Evolutionary conservation across 2,113 vertebrate species (phyloP).

Genomic region (Gnathonemus longibarbis): DNA sequence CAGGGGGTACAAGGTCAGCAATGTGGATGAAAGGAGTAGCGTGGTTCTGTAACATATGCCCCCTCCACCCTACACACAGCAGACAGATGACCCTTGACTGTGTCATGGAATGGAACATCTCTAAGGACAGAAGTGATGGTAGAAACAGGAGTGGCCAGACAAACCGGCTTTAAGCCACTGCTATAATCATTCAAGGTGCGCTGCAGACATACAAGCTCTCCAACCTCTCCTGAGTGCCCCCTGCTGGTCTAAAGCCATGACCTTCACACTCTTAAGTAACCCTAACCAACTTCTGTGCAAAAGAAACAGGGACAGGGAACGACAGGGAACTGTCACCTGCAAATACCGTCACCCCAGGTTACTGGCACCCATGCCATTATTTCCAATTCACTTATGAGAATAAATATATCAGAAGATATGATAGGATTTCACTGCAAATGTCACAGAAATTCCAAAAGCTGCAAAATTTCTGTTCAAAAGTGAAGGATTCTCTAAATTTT

Average conservation of each 20-base stretch:
- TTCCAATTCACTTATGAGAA: background rate
- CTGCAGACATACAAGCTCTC: background rate
- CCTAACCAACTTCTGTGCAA: background rate
- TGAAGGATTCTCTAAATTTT: background rate
- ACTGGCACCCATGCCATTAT: background rate
- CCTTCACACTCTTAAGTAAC: slow-evolving; percentile 38
- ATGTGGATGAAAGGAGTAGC: background rate
- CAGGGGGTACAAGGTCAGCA: background rate
- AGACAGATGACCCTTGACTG: background rate
- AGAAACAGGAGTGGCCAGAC: background rate
- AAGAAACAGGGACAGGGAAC: background rate
- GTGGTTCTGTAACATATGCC: background rate
- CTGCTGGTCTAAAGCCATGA: slow-evolving; percentile 7
- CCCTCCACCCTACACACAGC: background rate
- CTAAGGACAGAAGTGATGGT: background rate
- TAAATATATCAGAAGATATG: background rate
- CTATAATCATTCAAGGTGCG: background rate
- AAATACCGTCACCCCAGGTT: background rate
- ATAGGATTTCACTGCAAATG: background rate
- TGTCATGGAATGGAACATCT: background rate
- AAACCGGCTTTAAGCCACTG: background rate
- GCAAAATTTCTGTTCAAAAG: background rate
- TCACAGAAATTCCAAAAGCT: background rate
- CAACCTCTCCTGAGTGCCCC: background rate
- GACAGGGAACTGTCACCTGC: background rate